phyloP scores from a whole-genome alignment of 2,888 invertebrate species.

The Stenchaetothrips biformis region DNA sequence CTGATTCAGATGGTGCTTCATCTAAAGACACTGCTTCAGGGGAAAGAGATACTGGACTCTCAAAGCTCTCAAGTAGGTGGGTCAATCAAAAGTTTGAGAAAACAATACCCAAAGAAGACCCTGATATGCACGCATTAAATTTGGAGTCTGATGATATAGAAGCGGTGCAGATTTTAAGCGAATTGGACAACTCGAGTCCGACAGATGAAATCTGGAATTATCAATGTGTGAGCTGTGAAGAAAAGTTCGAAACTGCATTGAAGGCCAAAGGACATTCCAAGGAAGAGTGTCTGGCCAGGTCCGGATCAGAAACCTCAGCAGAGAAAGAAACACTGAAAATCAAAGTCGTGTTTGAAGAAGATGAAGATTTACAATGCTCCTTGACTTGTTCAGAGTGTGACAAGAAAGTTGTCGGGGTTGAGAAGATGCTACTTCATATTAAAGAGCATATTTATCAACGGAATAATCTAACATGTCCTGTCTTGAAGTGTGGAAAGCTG shows the following conservation, averaged over 20 bases:
- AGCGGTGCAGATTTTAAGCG: not conserved
- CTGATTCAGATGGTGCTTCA: not conserved
- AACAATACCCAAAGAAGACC: not conserved
- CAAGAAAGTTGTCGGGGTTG: not conserved
- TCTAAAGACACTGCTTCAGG: not conserved
- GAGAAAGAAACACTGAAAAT: not conserved
- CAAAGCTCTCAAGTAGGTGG: not conserved
- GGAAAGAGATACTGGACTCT: not conserved
- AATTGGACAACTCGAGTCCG: not conserved
- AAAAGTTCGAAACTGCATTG: not conserved
- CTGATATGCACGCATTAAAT: not conserved
- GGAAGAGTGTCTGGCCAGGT: not conserved
- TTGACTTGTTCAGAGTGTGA: not conserved
- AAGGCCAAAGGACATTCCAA: not conserved
- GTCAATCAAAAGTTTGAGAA: slow-evolving; percentile 3
- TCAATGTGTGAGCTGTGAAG: not conserved
- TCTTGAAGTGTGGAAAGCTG: not conserved
- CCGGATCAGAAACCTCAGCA: not conserved
- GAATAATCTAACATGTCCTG: not conserved
- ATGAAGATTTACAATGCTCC: not conserved
- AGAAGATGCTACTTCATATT: not conserved
- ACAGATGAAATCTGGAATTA: not conserved
- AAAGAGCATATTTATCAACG: slow-evolving; percentile 2
- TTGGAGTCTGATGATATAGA: not conserved
- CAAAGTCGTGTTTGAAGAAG: not conserved